phyloP scores from a whole-genome alignment of 2,888 invertebrate species.

The Eucera pruinosa region DNA sequence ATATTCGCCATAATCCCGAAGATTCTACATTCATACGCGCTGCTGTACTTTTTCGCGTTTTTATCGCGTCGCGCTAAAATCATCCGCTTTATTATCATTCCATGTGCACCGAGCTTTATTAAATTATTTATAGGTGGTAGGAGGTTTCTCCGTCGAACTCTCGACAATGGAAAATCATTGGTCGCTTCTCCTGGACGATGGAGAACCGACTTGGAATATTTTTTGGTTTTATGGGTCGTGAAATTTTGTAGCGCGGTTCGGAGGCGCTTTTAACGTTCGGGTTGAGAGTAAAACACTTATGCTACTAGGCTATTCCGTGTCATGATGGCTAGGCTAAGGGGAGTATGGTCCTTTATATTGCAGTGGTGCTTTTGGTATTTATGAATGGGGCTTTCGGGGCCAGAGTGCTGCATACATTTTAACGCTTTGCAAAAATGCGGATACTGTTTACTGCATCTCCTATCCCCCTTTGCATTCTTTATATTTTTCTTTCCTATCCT shows the following conservation, averaged over 20 bases:
- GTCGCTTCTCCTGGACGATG: neutral
- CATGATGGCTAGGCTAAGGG: neutral
- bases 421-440: constrained; percentile 9
- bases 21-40: constrained; percentile 6
- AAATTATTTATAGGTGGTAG: neutral
- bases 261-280: neutral
- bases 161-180: no score
- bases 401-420: neutral
- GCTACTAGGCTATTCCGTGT: neutral
- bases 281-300: neutral
- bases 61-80: constrained; percentile 1
- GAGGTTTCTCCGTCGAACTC: no score
- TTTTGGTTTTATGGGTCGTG: neutral
- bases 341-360: neutral
- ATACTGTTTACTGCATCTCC: no score
- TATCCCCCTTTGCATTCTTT: no score
- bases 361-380: neutral
- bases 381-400: neutral
- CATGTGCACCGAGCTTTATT: neutral
- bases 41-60: constrained; percentile 5
- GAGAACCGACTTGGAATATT: neutral
- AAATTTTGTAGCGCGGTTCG: neutral
- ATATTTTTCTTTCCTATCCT: no score
- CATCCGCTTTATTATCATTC: neutral
- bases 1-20: constrained; percentile 24